A percentile compares a stretch with the other conserved stretches of the same genome.
phyloP scores from a whole-genome alignment of 2,888 invertebrate species.

The Slavum lentiscoides region DNA sequence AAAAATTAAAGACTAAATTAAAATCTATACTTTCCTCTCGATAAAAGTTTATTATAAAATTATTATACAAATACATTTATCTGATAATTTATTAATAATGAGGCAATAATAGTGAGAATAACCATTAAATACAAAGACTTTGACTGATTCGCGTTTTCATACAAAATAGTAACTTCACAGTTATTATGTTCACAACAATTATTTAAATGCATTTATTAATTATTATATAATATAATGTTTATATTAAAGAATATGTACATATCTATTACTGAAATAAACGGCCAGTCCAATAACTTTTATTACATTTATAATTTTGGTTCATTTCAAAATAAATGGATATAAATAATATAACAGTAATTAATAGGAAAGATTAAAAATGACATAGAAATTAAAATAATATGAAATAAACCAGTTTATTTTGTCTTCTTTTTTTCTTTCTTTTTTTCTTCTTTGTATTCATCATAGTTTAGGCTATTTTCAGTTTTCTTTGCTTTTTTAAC shows the following conservation, averaged over 20 bases:
- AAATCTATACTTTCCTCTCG: no score
- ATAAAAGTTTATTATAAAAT: neutral
- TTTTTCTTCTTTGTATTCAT: conserved; percentile 53
- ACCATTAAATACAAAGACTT: no score
- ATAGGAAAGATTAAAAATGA: conserved; percentile 32
- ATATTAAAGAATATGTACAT: neutral
- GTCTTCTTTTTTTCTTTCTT: conserved; percentile 53
- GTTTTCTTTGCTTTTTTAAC: conserved; percentile 60
- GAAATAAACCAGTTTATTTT: conserved; percentile 1
- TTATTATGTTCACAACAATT: no score
- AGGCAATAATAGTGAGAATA: no score
- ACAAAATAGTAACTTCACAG: no score
- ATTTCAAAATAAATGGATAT: conserved; percentile 23
- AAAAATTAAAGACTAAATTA: no score
- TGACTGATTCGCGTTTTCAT: no score
- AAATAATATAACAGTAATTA: conserved; percentile 17
- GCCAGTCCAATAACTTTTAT: no score
- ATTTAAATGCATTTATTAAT: neutral
- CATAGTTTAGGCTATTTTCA: conserved; percentile 32
- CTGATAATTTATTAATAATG: no score
- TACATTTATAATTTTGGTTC: neutral
- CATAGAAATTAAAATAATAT: neutral
- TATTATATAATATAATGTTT: neutral
- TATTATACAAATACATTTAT: no score
- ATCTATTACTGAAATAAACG: neutral